Percentiles rank a stretch among this genome's conserved stretches.
phyloP scores from a whole-genome alignment of 64 coral and sea anemone species.

The Catalaphyllia jardinei region DNA sequence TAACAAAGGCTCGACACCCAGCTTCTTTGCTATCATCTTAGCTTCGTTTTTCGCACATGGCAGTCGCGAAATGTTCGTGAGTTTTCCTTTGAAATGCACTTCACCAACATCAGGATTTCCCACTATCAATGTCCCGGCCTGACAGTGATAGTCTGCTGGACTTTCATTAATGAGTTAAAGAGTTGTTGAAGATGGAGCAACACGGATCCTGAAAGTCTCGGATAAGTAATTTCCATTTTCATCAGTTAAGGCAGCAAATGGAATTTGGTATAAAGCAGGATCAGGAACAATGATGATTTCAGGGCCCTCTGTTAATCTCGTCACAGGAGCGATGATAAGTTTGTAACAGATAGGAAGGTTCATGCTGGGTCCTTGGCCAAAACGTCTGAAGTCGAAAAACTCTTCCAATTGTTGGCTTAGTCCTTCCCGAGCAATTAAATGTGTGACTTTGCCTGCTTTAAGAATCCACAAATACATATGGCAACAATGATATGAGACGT shows the following conservation, averaged over 20 bases:
- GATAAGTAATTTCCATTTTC: not conserved
- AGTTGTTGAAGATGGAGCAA: not conserved
- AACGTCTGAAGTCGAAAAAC: not conserved
- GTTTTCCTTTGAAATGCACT: not conserved
- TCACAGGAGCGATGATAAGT: conserved; percentile 12
- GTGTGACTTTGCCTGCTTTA: not conserved
- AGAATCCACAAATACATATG: not conserved
- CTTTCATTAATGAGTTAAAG: not conserved
- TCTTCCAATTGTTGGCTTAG: not conserved
- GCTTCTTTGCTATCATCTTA: not conserved
- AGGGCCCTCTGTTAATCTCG: no score
- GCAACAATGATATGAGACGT: not conserved
- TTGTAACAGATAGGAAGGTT: not conserved
- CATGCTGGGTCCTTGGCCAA: not conserved
- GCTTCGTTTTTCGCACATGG: not conserved
- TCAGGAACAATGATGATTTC: not conserved
- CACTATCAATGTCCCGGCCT: not conserved
- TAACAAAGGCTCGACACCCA: not conserved
- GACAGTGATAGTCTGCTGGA: not conserved
- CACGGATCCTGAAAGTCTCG: not conserved
- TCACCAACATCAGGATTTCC: not conserved
- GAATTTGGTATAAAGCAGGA: not conserved
- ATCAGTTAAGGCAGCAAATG: not conserved
- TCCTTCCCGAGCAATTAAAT: not conserved
- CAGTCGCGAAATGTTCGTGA: not conserved